Evolutionary conservation across 2,113 vertebrate genomes (phyloP), one percentile per base, ranked within the genome.

Genomic region (Cinclus mexicanus): DNA sequence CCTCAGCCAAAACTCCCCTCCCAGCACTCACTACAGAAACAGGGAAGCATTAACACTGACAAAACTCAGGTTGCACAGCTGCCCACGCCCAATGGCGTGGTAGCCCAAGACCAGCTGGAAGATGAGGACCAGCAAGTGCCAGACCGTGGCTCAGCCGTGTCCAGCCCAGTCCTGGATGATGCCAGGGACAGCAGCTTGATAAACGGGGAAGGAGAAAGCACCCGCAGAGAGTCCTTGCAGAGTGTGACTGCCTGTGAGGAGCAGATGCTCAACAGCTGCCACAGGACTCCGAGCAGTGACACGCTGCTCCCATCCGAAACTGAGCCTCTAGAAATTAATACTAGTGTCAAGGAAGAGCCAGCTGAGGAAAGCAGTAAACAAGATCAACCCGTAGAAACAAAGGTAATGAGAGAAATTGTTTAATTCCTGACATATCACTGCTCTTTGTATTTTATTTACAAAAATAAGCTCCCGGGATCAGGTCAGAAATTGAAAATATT

Each of bases 11-110:
- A 95, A 87, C 79, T 91, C 92, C 87, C 50, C 31, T 83, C 87
- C 89, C 96, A 95, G 68, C 77, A 84, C 71, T 67, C 87, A 44
- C 94, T 97, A 31, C 97, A 83, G 82, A 98, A 95, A 37, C 97
- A 97, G 94, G 96, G 89, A 90, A 90, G 76, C 74, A 65, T 78
- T 42, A 86, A 44, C 50, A 69, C 89, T 24, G 47, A 93, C 68
- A 77, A 74, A 72, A 94, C 96, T 97, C 94, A 94, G 96, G 97
- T 94, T 63, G 90, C 84, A 84, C 96, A 84, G 65, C 87, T 86
- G 28, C 94, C 89, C 72, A 97, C 97, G 50, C 95, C 97, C 95
- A 98, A 98, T 0, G 98, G 98, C 16, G 33, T 98, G 4, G 65
- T 64, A 35, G 84, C 93, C 26, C 96, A 87, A 17, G 83, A 70